Evolutionary conservation across 2,113 vertebrate species (phyloP), one percentile per base, ranked within the genome.

Genomic region (Brachyistius frenatus): DNA sequence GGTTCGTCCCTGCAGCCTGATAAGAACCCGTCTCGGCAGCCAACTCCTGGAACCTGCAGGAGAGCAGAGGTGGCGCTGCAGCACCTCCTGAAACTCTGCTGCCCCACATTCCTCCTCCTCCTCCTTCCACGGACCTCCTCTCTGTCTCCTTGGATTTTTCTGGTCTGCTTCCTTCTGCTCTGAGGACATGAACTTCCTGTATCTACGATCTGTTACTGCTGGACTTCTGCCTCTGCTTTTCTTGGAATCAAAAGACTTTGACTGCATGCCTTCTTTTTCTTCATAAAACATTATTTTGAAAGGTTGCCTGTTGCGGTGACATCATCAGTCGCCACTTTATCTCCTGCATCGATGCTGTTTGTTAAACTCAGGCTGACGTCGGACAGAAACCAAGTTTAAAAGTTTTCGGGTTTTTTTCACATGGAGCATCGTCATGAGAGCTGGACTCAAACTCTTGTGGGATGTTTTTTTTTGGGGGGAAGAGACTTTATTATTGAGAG

Each of bases 1-100:
- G 87, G 85, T 96, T 95, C 95, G 94, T 95, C 93, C 94, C 94
- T 95, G 89, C 96, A 99, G 98, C 95, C 95, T 98, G 90, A 93
- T 99, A 94, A 97, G 96, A 89, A 95, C 97, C 89, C 95, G 96
- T 91, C 96, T 99, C 92, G 96, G 96, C 92, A 96, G 88, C 87
- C 96, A 97, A 92, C 93, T 97, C 86, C 92, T 89, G 94, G 96
- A 97, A 87, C 94, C 96, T 72, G 74, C 92, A 63, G 89, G 87
- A 84, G 94, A 94, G 80, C 93, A 94, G 95, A 96, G 96, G 95
- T 94, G 96, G 94, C 90, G 90, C 92, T 96, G 95, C 96, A 91
- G 96, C 94, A 95, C 96, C 95, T 94, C 96, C 94, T 74, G 96
- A 97, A 90, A 84, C 91, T 92, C 87, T 86, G 55, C 87, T 86